Percentiles rank a stretch among this genome's conserved stretches.
phyloP scores from a whole-genome alignment of 2,113 vertebrate genomes.

The Hippocampus barbouri region DNA sequence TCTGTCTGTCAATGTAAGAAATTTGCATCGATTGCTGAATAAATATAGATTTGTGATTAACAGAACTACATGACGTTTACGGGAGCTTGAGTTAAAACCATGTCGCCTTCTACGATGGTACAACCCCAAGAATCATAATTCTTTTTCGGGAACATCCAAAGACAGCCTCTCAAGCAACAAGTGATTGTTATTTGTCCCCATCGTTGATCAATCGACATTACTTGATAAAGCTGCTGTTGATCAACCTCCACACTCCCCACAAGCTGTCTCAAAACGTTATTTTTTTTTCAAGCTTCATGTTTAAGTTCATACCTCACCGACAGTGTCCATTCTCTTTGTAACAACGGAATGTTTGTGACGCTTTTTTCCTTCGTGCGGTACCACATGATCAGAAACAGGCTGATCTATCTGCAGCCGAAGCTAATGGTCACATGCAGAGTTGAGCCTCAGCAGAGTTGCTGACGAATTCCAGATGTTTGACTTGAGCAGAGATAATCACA shows the following conservation, averaged over 20 bases:
- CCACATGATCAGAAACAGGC: constrained; percentile 14
- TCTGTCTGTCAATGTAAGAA: no score
- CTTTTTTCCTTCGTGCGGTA: background rate
- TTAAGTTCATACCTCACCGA: background rate
- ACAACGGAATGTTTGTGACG: background rate
- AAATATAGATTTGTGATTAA: no score
- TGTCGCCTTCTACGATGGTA: no score
- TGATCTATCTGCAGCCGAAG: constrained; percentile 31
- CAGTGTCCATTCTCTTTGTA: background rate
- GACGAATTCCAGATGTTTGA: constrained; percentile 61
- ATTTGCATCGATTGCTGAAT: no score
- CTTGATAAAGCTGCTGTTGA: background rate
- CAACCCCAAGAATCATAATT: no score
- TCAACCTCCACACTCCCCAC: background rate
- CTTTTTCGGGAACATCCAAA: no score
- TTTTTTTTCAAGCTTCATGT: background rate
- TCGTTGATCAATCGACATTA: background rate
- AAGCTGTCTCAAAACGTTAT: background rate
- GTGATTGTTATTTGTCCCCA: background rate
- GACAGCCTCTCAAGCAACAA: background rate
- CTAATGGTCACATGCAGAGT: constrained; percentile 34
- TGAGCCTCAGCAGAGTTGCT: constrained; percentile 28
- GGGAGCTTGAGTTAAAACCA: no score
- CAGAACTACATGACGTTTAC: no score
- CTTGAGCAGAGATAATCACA: constrained; percentile 54